Evolutionary conservation across 2,113 vertebrate species (phyloP).

Genomic region (Rostratula benghalensis): DNA sequence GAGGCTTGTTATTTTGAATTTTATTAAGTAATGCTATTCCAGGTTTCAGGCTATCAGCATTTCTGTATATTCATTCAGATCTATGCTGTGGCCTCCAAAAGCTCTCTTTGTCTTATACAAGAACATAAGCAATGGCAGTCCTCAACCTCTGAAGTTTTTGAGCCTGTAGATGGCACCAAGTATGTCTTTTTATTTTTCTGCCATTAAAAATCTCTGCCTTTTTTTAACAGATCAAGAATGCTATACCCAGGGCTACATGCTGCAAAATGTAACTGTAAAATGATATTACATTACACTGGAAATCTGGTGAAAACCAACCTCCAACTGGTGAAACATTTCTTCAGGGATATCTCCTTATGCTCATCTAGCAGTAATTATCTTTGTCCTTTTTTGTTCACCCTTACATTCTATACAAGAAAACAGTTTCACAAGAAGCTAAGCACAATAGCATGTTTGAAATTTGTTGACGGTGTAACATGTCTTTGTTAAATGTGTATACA

Average conservation of each 20-base stretch:
- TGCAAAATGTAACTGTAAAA: neutral
- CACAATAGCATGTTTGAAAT: neutral
- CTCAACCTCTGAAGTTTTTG: neutral
- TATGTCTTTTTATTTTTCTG: neutral
- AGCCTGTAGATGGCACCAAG: neutral
- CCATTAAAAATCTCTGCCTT: neutral
- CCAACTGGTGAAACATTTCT: neutral
- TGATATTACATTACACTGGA: neutral
- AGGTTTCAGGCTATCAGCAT: neutral
- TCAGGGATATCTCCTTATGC: neutral
- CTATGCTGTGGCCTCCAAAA: neutral
- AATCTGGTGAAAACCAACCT: neutral
- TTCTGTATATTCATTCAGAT: neutral
- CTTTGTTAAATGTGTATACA: neutral
- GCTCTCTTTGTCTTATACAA: neutral
- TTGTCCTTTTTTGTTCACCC: neutral
- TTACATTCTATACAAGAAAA: neutral
- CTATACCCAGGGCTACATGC: rapidly evolving
- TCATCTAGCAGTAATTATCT: neutral
- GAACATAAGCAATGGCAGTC: neutral
- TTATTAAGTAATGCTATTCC: neutral
- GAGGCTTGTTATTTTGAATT: conserved; percentile 1
- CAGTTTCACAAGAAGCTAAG: neutral
- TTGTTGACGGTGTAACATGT: neutral
- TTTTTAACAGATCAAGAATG: neutral